phyloP scores from a whole-genome alignment of 2,797 vertebrate species.

The Macroramphosus scolopax region DNA sequence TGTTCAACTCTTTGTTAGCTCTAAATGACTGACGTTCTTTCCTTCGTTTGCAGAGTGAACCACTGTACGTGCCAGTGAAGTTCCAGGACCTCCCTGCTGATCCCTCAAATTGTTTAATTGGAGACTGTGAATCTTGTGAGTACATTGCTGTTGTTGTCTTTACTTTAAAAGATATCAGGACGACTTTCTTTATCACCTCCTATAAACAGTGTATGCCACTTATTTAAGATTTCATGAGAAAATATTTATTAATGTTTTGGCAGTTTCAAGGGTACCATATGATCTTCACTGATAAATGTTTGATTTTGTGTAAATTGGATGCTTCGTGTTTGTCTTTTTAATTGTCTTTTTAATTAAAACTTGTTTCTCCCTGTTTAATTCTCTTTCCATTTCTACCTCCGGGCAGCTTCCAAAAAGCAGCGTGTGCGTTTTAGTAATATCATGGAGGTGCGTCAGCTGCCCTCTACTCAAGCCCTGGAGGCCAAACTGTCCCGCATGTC shows the following conservation, averaged over 20 bases:
- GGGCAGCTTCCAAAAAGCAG: constrained; percentile 85
- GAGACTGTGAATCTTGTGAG: constrained; percentile 85
- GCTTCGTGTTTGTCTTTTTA: background rate
- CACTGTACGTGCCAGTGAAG: constrained; percentile 94
- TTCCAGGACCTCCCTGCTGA: constrained; percentile 91
- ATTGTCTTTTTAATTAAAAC: background rate
- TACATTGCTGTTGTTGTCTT: too few species aligned
- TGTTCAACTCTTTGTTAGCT: too few species aligned
- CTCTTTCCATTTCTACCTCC: background rate
- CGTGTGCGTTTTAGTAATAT: constrained; percentile 95
- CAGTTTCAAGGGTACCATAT: too few species aligned
- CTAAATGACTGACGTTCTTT: too few species aligned
- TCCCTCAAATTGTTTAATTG: constrained; percentile 72
- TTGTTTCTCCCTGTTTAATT: background rate
- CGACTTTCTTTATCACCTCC: too few species aligned
- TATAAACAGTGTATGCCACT: too few species aligned
- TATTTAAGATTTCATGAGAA: too few species aligned
- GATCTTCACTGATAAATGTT: too few species aligned
- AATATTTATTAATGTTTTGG: too few species aligned
- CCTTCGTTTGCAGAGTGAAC: constrained; percentile 84
- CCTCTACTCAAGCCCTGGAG: constrained; percentile 91
- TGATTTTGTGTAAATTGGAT: too few species aligned
- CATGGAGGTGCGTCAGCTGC: constrained; percentile 95
- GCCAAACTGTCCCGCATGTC: constrained; percentile 97
- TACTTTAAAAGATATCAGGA: too few species aligned